A percentile compares a stretch with the other conserved stretches of the same genome.
Conservation (phyloP, 2,113 vertebrate species). For the Eidolon helvum region DNA sequence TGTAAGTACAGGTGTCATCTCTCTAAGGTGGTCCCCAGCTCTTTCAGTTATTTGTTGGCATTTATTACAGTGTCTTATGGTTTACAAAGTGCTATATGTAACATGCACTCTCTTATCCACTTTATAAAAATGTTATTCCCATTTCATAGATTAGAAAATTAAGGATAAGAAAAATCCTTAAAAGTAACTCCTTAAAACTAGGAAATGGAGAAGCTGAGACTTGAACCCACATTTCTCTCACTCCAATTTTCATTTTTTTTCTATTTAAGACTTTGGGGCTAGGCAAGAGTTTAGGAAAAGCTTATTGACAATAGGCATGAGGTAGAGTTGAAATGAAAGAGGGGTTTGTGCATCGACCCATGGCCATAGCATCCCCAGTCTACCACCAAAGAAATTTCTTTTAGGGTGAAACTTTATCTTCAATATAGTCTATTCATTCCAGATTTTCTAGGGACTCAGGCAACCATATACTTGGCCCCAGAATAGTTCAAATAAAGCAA, state of each 20-base stretch:
- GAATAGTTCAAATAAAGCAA: neutral
- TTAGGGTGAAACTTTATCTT: neutral
- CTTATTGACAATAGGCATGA: no score
- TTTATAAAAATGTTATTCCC: neutral
- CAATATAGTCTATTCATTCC: neutral
- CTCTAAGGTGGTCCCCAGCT: neutral
- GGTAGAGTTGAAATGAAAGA: neutral
- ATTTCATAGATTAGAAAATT: neutral
- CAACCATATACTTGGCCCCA: neutral
- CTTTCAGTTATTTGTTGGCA: neutral
- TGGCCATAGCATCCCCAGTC: neutral
- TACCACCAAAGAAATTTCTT: neutral
- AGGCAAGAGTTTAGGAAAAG: neutral
- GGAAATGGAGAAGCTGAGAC: neutral
- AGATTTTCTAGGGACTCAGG: neutral
- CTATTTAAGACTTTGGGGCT: neutral
- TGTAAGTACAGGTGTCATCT: slow-evolving; percentile 85
- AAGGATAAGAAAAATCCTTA: neutral
- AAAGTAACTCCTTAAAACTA: neutral
- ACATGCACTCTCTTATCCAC: neutral
- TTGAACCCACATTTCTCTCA: neutral
- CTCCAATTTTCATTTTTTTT: neutral
- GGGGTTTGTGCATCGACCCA: neutral
- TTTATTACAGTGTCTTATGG: neutral
- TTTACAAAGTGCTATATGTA: neutral